Conservation (phyloP, 2,888 invertebrate species). For the Acleris laterana region DNA sequence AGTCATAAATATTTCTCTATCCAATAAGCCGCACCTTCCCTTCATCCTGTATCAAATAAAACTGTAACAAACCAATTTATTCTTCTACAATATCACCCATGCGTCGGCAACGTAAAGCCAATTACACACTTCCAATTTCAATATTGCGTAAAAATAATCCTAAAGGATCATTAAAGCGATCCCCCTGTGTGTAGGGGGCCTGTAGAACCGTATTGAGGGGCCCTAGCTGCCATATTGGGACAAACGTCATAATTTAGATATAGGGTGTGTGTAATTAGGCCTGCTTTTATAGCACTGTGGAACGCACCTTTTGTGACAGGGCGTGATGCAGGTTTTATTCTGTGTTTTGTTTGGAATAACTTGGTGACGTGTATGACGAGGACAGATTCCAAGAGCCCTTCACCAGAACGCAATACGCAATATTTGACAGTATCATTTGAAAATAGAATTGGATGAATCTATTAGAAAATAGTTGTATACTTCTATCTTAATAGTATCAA, state of each 20-base stretch:
- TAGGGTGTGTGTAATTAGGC: constrained; percentile 40
- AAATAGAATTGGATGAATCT: too few species aligned
- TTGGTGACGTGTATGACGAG: not conserved
- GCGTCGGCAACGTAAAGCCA: constrained; percentile 27
- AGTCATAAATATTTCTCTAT: not conserved
- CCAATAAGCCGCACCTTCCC: constrained; percentile 2
- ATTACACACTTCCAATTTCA: constrained; percentile 36
- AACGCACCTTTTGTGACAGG: constrained; percentile 2
- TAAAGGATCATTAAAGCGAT: constrained; percentile 28
- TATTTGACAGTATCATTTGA: too few species aligned
- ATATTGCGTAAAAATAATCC: constrained; percentile 36
- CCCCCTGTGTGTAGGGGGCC: constrained; percentile 7
- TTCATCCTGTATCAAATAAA: constrained; percentile 19
- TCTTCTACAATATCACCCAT: constrained; percentile 8
- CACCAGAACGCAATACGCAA: too few species aligned
- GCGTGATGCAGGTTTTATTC: not conserved
- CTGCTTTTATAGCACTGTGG: constrained; percentile 34
- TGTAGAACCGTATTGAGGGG: not conserved
- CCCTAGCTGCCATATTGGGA: constrained; percentile 36
- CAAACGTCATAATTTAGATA: constrained; percentile 39
- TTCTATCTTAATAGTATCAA: too few species aligned
- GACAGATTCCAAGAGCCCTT: not conserved
- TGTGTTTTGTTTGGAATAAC: not conserved
- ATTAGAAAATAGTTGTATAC: too few species aligned
- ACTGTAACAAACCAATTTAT: constrained; percentile 30